These are phyloP conservation scores for Rhabdomys pumilio DNA, from an alignment of 2,797 vertebrate species.

Conservation along the genomic window DNA sequence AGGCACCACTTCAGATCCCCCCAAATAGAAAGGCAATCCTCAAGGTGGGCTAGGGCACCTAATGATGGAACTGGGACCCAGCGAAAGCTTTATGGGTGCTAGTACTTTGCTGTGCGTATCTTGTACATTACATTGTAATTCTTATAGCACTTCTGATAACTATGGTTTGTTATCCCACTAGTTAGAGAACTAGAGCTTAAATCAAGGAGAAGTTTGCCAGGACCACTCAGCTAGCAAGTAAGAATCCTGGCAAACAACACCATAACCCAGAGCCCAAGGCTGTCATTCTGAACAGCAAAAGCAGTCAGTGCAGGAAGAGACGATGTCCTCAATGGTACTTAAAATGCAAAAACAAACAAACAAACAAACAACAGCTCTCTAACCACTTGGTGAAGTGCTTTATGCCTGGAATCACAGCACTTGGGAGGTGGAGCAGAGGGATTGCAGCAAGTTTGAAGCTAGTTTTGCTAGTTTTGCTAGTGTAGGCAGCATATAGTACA, in stretches of 20 bases:
- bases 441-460: not conserved
- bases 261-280: not conserved
- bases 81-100: not conserved
- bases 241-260: not conserved
- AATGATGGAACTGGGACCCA: not conserved
- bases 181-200: not conserved
- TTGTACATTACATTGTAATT: not conserved
- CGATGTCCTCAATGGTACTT: not conserved
- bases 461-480: not conserved
- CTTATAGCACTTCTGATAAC: not conserved
- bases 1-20: not conserved
- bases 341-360: not conserved
- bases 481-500: not conserved
- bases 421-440: not conserved
- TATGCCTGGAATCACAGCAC: not conserved
- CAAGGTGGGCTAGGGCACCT: not conserved
- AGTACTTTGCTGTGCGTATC: not conserved
- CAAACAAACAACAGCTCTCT: not conserved
- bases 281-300: not conserved
- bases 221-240: not conserved
- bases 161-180: not conserved
- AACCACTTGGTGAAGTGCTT: not conserved
- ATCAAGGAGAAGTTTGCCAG: not conserved
- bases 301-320: not conserved
- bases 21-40: not conserved